Conservation (phyloP, 64 coral and sea anemone genomes). For the Hydrozoanthus tunicans region DNA sequence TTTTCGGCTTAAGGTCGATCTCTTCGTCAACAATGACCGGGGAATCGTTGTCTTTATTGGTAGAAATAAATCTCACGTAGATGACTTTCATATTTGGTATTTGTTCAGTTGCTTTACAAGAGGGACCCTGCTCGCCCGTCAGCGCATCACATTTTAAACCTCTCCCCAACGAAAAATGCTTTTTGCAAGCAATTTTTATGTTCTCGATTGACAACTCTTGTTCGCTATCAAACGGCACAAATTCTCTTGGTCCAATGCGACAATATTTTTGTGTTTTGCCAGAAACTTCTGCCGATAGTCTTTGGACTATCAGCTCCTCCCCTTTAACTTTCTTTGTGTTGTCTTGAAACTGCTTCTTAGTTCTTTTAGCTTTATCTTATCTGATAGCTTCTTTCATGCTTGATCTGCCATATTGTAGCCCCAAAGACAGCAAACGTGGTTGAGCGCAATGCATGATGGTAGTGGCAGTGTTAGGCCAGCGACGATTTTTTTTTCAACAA, state of each 20-base stretch:
- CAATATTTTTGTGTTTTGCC: conserved; percentile 79
- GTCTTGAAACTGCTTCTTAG: conserved; percentile 61
- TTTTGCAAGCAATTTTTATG: conserved; percentile 62
- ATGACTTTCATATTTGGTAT: conserved; percentile 65
- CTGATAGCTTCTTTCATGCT: conserved; percentile 36
- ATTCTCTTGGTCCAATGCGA: conserved; percentile 62
- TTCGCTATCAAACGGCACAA: conserved; percentile 61
- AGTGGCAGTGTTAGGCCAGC: conserved; percentile 63
- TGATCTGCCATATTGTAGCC: conserved; percentile 36
- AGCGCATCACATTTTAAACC: conserved; percentile 68
- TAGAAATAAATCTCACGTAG: conserved; percentile 59
- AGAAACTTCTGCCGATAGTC: conserved; percentile 56
- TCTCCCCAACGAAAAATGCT: conserved; percentile 61
- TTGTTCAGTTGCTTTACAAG: conserved; percentile 64
- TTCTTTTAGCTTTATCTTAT: conserved; percentile 66
- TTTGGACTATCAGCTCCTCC: conserved; percentile 74
- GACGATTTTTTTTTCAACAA: conserved; percentile 52
- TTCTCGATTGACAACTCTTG: conserved; percentile 68
- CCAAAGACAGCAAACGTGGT: conserved; percentile 45
- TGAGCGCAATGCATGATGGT: conserved; percentile 63
- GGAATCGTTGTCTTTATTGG: conserved; percentile 44
- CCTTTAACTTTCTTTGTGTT: conserved; percentile 44
- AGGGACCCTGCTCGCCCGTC: conserved; percentile 78
- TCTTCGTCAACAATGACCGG: conserved; percentile 38
- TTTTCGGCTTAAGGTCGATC: conserved; percentile 28